A percentile compares a stretch with the other conserved stretches of the same genome.
phyloP scores from a whole-genome alignment of 92 coral and sea anemone species.

The Palythoa caribaeorum region DNA sequence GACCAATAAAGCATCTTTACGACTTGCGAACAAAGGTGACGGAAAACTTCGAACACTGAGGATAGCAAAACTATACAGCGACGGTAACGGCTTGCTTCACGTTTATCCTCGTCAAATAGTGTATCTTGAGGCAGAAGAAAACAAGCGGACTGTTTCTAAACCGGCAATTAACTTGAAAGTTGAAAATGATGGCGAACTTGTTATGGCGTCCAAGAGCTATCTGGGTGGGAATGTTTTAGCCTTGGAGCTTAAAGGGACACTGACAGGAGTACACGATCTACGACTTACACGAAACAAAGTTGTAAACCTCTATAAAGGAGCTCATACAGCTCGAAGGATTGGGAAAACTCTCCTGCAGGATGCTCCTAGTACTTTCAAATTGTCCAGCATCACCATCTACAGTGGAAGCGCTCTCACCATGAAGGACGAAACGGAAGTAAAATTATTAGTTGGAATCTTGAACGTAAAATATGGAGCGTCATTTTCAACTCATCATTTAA shows the following conservation, averaged over 20 bases:
- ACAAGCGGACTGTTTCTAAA: slow-evolving; percentile 38
- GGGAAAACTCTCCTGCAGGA: neutral
- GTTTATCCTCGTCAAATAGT: slow-evolving; percentile 62
- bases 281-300: slow-evolving; percentile 59
- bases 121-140: slow-evolving; percentile 36
- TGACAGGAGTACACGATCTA: slow-evolving; percentile 67
- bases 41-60: slow-evolving; percentile 40
- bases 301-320: slow-evolving; percentile 59
- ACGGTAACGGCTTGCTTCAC: slow-evolving; percentile 65
- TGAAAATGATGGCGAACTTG: slow-evolving; percentile 58
- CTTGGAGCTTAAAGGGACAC: slow-evolving; percentile 67
- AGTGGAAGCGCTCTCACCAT: slow-evolving; percentile 66
- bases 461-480: slow-evolving; percentile 69
- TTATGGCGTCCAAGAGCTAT: slow-evolving; percentile 57
- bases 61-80: slow-evolving; percentile 56
- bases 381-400: slow-evolving; percentile 59
- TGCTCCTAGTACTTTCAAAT: slow-evolving; percentile 53
- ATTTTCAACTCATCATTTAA: slow-evolving; percentile 59
- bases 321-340: slow-evolving; percentile 44
- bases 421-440: slow-evolving; percentile 56
- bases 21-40: slow-evolving; percentile 47
- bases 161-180: slow-evolving; percentile 64
- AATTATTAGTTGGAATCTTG: slow-evolving; percentile 53
- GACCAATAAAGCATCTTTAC: slow-evolving; percentile 61
- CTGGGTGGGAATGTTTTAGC: slow-evolving; percentile 58